A percentile compares a stretch with the other conserved stretches of the same genome.
Evolutionary conservation across 2,113 vertebrate species (phyloP).

Genomic region (Abramis brama): DNA sequence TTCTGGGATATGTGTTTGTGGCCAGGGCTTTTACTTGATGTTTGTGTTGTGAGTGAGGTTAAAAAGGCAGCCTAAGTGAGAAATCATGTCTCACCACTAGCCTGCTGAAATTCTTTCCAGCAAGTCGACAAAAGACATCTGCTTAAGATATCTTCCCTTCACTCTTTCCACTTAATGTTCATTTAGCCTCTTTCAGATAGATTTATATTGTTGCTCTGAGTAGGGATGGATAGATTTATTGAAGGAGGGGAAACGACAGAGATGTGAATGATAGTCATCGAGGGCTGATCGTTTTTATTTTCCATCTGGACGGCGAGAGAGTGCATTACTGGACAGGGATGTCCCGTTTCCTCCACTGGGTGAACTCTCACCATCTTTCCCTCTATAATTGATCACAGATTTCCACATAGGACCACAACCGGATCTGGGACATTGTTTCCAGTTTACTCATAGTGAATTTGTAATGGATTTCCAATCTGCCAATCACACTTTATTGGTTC

Average conservation of each 20-base stretch:
- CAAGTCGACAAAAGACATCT: conserved; percentile 46
- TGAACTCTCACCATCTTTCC: neutral
- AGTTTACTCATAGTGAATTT: conserved; percentile 22
- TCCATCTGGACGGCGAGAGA: neutral
- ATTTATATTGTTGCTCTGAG: neutral
- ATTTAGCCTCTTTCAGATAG: neutral
- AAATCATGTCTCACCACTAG: neutral
- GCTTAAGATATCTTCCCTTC: conserved; percentile 45
- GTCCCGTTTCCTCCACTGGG: conserved; percentile 38
- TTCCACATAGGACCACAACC: neutral
- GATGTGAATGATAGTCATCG: neutral
- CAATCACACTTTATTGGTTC: neutral
- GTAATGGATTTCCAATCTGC: neutral
- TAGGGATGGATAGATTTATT: neutral
- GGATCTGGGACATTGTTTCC: conserved; percentile 26
- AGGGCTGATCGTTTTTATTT: conserved; percentile 27
- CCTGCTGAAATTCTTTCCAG: conserved; percentile 40
- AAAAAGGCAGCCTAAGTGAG: conserved; percentile 16
- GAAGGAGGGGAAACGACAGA: neutral
- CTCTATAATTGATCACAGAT: conserved; percentile 36
- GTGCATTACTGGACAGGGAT: neutral
- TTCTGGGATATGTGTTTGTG: neutral
- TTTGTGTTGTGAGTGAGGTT: neutral
- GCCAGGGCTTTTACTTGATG: neutral
- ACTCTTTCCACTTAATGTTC: neutral